Evolutionary conservation across 2,888 invertebrate genomes (phyloP), one percentile per base, ranked within the genome.

Genomic region (Operophtera brumata): DNA sequence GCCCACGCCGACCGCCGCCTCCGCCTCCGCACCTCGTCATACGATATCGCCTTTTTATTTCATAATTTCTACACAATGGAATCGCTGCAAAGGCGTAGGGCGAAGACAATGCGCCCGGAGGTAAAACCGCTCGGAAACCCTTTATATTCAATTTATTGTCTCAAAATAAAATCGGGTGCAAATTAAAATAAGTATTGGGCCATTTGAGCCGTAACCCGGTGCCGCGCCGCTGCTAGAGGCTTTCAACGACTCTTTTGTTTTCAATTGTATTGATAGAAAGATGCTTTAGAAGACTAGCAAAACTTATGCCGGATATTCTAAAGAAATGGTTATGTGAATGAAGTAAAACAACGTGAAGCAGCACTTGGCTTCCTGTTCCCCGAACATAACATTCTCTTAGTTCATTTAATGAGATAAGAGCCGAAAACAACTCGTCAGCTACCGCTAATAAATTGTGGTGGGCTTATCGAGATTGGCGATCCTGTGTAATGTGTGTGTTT

Each of bases 41-140:
- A 82, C 83, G 89, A 89, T 88, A 88, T 82, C 86, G 77, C 81
- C 84, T 87, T 86, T 87, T 88, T 86, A 87, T 85, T 88, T 85
- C 77, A 85, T 88, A 90, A 90, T 89, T 86, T 72, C 83, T 80
- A 78, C 73, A 90, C 86, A 89, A 88, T 82, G 71, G 74, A 78
- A 78, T 75, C 77, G 70, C 80, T 77, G 81, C 77, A 81, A 85
- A 86, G 82, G 84, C 86, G 77, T 83, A 86, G 88, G 89, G 89
- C 76, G 86, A 86, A 88, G 85, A 90, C 89, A 90, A 90, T 90
- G 75, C 86, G 82, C 89, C 90, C 90, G 89, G 89, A 88, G 90
- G 88, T 87, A 82, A 64, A 80, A 79, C 77, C 75, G 84, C 82
- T 86, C 81, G 82, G 84, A 87, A 88, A 86, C 86, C 87, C 86